These are phyloP conservation scores for Cryptocephalus moraei DNA, from an alignment of 2,888 invertebrate genomes.

Conservation along the genomic window DNA sequence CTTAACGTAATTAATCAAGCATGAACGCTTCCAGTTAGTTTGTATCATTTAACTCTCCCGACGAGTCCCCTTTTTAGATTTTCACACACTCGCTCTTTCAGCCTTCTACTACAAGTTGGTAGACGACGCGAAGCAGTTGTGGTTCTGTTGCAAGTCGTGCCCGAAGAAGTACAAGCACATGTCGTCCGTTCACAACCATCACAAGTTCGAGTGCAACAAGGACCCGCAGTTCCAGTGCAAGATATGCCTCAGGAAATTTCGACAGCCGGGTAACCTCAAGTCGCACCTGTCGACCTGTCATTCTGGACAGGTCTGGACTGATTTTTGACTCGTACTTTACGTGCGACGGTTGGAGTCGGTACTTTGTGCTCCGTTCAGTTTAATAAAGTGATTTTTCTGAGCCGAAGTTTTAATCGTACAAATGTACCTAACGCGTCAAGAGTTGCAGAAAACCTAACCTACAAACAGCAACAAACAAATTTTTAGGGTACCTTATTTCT, in stretches of 20 bases:
- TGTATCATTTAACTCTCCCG: no score
- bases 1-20: no score
- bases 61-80: no score
- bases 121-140: constrained; percentile 5
- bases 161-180: constrained; percentile 13
- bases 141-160: constrained; percentile 12
- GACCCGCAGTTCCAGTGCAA: constrained; percentile 17
- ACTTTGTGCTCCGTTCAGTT: no score
- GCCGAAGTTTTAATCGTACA: no score
- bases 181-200: constrained; percentile 15
- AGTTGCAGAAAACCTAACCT: no score
- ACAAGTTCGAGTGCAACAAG: constrained; percentile 22
- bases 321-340: no score
- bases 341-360: no score
- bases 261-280: constrained; percentile 17
- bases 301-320: neutral
- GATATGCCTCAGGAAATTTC: constrained; percentile 16
- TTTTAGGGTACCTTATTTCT: neutral
- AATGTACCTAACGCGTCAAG: no score
- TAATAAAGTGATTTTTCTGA: no score
- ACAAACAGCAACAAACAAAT: no score
- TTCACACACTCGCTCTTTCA: neutral
- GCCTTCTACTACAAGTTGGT: constrained; percentile 2
- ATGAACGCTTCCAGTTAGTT: no score
- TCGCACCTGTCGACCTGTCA: constrained; percentile 13